Percentiles rank a stretch among this genome's conserved stretches.
These are phyloP conservation scores for Ramphastos sulfuratus DNA, from an alignment of 2,113 vertebrate species.

Conservation along the genomic window DNA sequence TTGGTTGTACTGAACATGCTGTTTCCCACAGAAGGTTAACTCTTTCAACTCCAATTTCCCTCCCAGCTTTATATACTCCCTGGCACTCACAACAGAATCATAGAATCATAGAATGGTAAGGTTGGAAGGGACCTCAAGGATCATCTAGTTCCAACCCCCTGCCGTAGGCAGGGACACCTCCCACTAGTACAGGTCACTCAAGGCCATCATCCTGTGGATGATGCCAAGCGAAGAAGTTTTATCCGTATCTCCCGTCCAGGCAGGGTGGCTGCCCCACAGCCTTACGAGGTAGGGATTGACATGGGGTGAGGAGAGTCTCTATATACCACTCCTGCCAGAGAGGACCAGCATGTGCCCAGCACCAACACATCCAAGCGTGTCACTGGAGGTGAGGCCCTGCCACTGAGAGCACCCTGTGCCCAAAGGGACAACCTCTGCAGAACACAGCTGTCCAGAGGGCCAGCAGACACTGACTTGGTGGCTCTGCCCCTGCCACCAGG, in stretches of 20 bases:
- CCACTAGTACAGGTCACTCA: too few species aligned
- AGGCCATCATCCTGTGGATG: rapidly evolving
- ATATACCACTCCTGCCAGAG: background rate
- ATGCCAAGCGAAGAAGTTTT: background rate
- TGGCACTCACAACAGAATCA: background rate
- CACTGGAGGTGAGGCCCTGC: background rate
- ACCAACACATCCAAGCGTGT: background rate
- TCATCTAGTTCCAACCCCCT: too few species aligned
- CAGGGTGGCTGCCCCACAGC: background rate
- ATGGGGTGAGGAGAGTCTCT: background rate
- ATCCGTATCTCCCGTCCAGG: background rate
- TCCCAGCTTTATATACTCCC: background rate
- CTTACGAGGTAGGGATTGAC: background rate
- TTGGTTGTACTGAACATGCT: background rate
- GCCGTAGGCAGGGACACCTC: too few species aligned
- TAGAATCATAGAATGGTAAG: too few species aligned
- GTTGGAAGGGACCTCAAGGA: too few species aligned
- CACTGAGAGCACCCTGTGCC: rapidly evolving
- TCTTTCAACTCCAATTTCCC: background rate
- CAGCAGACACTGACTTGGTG: background rate
- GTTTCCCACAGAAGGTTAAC: conserved; percentile 17
- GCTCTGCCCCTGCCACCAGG: background rate
- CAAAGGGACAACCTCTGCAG: background rate
- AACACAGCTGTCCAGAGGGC: background rate
- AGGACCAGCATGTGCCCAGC: background rate